phyloP scores from a whole-genome alignment of 2,888 invertebrate genomes.

The Altica lythri region DNA sequence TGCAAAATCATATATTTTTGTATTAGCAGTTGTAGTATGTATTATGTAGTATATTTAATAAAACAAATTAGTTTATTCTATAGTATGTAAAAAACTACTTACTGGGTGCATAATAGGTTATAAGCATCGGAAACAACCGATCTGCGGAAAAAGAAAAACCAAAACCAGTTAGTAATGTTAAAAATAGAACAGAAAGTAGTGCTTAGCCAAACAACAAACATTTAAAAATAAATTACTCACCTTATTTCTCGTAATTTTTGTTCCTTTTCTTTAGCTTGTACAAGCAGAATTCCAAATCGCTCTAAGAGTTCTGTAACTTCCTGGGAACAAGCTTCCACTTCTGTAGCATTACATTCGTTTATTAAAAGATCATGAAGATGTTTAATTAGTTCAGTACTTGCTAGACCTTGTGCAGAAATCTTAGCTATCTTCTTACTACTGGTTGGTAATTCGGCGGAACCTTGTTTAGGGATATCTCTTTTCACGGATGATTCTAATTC shows the following conservation, averaged over 20 bases:
- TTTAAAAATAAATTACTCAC: conserved; percentile 58
- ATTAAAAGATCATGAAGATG: conserved; percentile 77
- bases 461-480: conserved; percentile 62
- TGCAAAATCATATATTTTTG: too few relatives aligned
- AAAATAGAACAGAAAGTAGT: conserved; percentile 37
- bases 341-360: conserved; percentile 73
- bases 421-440: conserved; percentile 76
- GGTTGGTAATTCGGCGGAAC: conserved; percentile 62
- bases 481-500: conserved; percentile 68
- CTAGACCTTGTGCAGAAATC: conserved; percentile 77
- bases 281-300: conserved; percentile 71
- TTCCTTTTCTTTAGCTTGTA: conserved; percentile 74
- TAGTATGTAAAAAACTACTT: conserved; percentile 58
- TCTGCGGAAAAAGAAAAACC: conserved; percentile 57
- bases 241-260: conserved; percentile 78
- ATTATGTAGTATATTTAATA: too few relatives aligned
- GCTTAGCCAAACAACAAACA: conserved; percentile 10
- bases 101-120: conserved; percentile 65
- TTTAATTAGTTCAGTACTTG: conserved; percentile 78
- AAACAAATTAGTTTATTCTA: too few relatives aligned
- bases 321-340: conserved; percentile 68
- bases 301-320: conserved; percentile 69
- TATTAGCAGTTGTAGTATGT: too few relatives aligned
- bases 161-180: conserved; percentile 49
- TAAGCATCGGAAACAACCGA: conserved; percentile 62